phyloP scores from a whole-genome alignment of 1,140 invertebrate species.

The Pseudomyrmex gracilis region DNA sequence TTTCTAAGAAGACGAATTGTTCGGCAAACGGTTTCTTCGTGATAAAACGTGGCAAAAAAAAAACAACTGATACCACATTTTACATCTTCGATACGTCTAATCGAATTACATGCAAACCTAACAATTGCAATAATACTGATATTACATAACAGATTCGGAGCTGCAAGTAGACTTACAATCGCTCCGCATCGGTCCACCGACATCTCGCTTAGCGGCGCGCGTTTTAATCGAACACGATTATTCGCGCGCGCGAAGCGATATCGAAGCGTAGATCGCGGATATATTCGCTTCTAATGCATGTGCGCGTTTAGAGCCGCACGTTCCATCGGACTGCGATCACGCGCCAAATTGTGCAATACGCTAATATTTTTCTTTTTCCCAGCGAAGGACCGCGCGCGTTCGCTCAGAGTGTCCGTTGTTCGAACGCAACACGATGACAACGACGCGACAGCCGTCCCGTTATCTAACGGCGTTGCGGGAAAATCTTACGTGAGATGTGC shows the following conservation, averaged over 20 bases:
- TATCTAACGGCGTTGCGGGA: slow-evolving; percentile 47
- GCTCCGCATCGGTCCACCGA: background rate
- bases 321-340: slow-evolving; percentile 65
- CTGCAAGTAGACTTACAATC: no score
- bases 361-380: slow-evolving; percentile 34
- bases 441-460: slow-evolving; percentile 46
- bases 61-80: no score
- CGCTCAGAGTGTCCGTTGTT: slow-evolving; percentile 29
- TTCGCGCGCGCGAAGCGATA: slow-evolving; percentile 7
- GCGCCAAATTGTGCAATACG: slow-evolving; percentile 70
- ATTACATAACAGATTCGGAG: no score
- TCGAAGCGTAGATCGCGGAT: slow-evolving; percentile 22
- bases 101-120: no score
- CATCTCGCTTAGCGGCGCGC: background rate
- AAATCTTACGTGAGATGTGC: slow-evolving; percentile 18
- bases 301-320: slow-evolving; percentile 14
- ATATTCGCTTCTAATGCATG: slow-evolving; percentile 42
- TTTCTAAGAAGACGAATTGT: no score
- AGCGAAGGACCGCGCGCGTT: background rate
- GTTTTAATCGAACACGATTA: background rate
- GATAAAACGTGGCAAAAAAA: no score
- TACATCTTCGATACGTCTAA: no score
- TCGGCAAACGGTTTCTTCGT: no score
- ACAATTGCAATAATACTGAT: no score
- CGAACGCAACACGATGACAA: slow-evolving; percentile 17